Conservation (phyloP, 2,113 vertebrate species). For the Brachypteracias leptosomus region DNA sequence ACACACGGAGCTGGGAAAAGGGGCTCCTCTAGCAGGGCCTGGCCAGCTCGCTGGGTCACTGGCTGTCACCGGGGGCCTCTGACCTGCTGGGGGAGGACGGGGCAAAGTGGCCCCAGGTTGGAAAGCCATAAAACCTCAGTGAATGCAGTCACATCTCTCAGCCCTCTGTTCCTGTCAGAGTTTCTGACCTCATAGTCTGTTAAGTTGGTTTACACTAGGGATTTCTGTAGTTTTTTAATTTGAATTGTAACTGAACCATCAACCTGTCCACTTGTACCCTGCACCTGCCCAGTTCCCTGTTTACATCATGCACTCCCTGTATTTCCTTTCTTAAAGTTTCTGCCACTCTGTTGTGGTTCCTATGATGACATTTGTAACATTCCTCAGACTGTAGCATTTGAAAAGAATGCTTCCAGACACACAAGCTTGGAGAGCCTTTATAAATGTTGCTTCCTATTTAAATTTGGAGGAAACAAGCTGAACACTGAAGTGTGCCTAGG, state of each 20-base stretch:
- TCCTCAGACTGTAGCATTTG: conserved; percentile 49
- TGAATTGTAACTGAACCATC: neutral
- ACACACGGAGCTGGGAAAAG: neutral
- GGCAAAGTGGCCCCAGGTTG: neutral
- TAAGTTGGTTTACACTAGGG: neutral
- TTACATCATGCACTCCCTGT: conserved; percentile 15
- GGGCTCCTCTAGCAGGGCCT: neutral
- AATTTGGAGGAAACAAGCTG: conserved; percentile 3
- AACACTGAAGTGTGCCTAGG: conserved; percentile 29
- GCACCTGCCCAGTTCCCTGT: neutral
- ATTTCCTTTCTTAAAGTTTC: neutral
- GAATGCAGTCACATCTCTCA: neutral
- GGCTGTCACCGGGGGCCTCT: neutral
- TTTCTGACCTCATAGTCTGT: neutral
- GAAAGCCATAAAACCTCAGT: neutral
- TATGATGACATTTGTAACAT: conserved; percentile 30
- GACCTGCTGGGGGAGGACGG: rapidly evolving
- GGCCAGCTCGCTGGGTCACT: neutral
- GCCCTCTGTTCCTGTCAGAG: neutral
- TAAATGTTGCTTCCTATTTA: conserved; percentile 25
- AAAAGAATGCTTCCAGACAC: conserved; percentile 24
- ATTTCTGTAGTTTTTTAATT: neutral
- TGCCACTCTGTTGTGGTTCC: neutral
- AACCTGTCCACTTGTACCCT: neutral
- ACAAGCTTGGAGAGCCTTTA: conserved; percentile 11